Conservation (phyloP, 1,140 invertebrate genomes). For the Drosophila sp. region DNA sequence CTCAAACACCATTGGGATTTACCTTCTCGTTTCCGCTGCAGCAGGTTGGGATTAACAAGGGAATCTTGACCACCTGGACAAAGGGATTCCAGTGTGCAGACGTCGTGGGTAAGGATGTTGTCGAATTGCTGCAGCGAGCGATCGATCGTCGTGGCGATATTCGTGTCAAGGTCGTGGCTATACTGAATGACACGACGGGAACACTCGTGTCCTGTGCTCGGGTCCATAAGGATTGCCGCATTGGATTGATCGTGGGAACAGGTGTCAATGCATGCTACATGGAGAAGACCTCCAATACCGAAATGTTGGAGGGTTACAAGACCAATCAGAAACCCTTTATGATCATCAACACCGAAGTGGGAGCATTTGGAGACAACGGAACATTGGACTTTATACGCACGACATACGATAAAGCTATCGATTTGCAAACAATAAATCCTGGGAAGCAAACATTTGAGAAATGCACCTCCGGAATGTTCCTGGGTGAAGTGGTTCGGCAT, state of each 20-base stretch:
- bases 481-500: constrained; percentile 91
- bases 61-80: neutral
- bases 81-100: neutral
- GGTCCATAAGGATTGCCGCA: constrained; percentile 87
- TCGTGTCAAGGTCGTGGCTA: neutral
- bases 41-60: neutral
- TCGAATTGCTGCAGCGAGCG: neutral
- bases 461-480: constrained; percentile 96
- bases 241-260: constrained; percentile 90
- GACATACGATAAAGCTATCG: constrained; percentile 93
- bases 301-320: constrained; percentile 87
- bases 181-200: neutral
- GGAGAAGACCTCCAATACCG: constrained; percentile 87
- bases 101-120: neutral
- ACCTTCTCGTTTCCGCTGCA: neutral
- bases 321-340: constrained; percentile 86
- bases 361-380: constrained; percentile 96
- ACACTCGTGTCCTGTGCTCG: constrained; percentile 80
- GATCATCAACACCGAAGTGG: constrained; percentile 97
- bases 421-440: constrained; percentile 91
- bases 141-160: neutral
- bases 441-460: constrained; percentile 94
- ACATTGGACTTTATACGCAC: constrained; percentile 86
- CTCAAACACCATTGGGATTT: neutral
- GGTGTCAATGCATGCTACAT: constrained; percentile 98